Evolutionary conservation across 2,888 invertebrate species (phyloP), one percentile per base, ranked within the genome.

Genomic region (Gymnosoma rotundatum): DNA sequence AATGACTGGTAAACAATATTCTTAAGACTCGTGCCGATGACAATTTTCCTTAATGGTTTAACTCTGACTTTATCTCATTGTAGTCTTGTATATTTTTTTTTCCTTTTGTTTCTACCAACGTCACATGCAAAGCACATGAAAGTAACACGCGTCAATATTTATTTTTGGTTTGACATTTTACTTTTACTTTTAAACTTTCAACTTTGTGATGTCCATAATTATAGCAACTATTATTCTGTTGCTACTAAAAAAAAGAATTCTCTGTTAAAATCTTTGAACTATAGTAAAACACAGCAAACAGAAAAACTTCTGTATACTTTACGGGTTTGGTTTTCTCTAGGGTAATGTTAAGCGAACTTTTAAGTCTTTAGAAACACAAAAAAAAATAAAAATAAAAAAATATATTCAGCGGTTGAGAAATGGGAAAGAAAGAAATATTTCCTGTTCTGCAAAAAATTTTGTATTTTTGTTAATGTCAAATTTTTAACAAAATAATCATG

Each of bases 141-240:
- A 64, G 52, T 25, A 54, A 70, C 54, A 63, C 72, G 75, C 80
- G 72, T 73, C 72, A 80, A 76, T 63, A 61, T 78, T 80, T 78
- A 69, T 81, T 69, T 83, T 80, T 67, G n/a, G 61, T 42, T 72
- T 83, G 79, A 83, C 74, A 79, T 83, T 83, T 78, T 64, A 64
- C 69, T 69, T 64, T 69, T 73, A 7, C 1, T 25, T 25, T 25
- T 25, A n/a, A 72, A 73, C 72, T 74, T 67, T 83, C 63, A 79
- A 75, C 70, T 61, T 74, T 64, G 45, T 58, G 58, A 42, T 42
- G n/a, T 21, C 16, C n/a, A 5, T n/a, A 36, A 48, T 72, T 60
- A 72, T 50, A 12, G 36, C 58, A 12, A n/a, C 20, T 20, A 54
- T 16, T 54, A 21, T 69, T 42, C 2, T 9, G 20, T 9, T 5